phyloP scores from a whole-genome alignment of 2,797 vertebrate species.

The Hafferia zeledoni region DNA sequence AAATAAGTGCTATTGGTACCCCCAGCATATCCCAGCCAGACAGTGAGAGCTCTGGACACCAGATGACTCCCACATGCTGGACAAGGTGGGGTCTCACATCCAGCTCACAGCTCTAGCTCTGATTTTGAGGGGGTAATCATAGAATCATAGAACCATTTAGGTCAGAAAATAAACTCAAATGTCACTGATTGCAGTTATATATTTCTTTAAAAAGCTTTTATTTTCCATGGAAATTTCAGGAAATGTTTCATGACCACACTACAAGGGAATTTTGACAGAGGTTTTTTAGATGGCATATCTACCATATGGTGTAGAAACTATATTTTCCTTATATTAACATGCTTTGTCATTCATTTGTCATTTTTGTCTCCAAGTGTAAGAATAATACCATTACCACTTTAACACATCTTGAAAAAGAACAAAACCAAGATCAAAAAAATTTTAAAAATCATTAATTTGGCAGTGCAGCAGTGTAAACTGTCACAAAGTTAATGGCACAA shows the following conservation, averaged over 20 bases:
- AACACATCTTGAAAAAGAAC: neutral
- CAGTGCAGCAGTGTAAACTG: neutral
- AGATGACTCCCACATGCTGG: accelerated
- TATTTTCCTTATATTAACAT: neutral
- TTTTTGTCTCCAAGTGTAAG: neutral
- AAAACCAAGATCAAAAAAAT: neutral
- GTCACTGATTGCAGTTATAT: neutral
- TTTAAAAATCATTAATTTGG: neutral
- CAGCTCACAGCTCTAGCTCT: neutral
- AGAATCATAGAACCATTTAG: neutral
- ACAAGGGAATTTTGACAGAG: neutral
- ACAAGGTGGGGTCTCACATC: neutral
- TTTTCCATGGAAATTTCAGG: neutral
- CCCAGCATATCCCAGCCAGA: neutral
- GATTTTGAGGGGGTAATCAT: neutral
- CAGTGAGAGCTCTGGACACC: neutral
- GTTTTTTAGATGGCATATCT: neutral
- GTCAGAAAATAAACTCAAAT: neutral
- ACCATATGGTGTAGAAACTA: neutral
- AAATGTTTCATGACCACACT: neutral
- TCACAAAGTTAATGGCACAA: neutral
- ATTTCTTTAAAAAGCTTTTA: neutral
- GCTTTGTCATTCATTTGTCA: neutral
- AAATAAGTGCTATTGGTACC: neutral
- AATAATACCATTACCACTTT: neutral